phyloP scores from a whole-genome alignment of 2,113 vertebrate species.

The Petrocephalus zakoni region DNA sequence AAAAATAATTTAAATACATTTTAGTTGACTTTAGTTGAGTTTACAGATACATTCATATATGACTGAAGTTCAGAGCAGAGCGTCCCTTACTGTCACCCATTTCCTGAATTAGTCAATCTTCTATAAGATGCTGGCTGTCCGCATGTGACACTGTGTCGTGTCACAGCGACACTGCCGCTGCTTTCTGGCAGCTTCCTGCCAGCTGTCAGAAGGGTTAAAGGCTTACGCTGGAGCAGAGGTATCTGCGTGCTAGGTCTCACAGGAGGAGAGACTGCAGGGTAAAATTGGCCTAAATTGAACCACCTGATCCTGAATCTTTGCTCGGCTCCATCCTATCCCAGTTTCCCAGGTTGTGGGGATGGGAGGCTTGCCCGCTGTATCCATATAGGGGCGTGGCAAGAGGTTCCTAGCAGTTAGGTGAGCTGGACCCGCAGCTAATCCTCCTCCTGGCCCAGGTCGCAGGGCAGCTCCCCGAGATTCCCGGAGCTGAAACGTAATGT shows the following conservation, averaged over 20 bases:
- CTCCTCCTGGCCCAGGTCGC: slow-evolving; percentile 78
- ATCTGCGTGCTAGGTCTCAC: background rate
- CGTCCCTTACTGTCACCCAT: background rate
- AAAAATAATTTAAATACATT: background rate
- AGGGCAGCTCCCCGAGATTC: slow-evolving; percentile 64
- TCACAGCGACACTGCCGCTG: background rate
- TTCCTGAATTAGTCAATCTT: background rate
- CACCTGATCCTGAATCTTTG: background rate
- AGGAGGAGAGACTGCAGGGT: background rate
- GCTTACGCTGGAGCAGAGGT: background rate
- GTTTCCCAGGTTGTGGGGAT: background rate
- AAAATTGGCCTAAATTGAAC: background rate
- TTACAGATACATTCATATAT: background rate
- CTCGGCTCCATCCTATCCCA: background rate
- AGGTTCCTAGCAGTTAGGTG: slow-evolving; percentile 52
- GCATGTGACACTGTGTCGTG: background rate
- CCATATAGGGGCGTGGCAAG: background rate
- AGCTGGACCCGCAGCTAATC: slow-evolving; percentile 86
- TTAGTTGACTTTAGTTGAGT: background rate
- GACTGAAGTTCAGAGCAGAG: background rate
- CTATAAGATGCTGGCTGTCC: background rate
- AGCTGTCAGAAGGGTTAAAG: background rate
- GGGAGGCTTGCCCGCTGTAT: background rate
- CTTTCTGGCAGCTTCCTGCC: background rate
- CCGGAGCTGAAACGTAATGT: slow-evolving; percentile 72